Evolutionary conservation across 2,797 vertebrate genomes (phyloP).

Genomic region (Nyctibius grandis): DNA sequence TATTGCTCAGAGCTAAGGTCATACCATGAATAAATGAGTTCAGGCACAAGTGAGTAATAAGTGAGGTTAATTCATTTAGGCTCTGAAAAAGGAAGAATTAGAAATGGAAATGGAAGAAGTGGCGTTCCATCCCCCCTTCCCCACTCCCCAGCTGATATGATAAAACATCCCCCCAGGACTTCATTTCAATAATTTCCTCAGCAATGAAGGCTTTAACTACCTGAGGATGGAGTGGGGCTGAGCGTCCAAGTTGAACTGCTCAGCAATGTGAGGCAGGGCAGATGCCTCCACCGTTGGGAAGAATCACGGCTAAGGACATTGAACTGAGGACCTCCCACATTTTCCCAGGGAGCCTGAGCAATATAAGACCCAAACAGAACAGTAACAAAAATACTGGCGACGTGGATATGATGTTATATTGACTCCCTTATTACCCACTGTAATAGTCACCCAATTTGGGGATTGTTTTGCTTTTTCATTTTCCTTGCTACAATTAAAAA

Average conservation of each 20-base stretch:
- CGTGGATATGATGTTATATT: fast-evolving
- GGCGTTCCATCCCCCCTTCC: too few species aligned
- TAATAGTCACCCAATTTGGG: not conserved
- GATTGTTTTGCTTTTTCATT: not conserved
- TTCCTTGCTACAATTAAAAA: not conserved
- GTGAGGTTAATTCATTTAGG: not conserved
- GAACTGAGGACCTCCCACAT: fast-evolving
- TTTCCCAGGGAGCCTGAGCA: not conserved
- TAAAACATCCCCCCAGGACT: not conserved
- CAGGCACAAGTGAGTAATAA: not conserved
- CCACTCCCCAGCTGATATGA: not conserved
- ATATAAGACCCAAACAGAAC: fast-evolving
- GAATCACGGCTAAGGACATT: fast-evolving
- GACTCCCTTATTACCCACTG: not conserved
- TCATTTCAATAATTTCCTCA: not conserved
- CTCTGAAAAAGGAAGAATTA: not conserved
- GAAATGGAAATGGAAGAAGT: not conserved
- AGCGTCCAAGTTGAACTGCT: not conserved
- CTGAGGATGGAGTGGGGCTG: not conserved
- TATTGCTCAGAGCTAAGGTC: not conserved
- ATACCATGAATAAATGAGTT: not conserved
- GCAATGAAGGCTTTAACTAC: not conserved
- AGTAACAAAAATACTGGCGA: fast-evolving
- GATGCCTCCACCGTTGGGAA: fast-evolving
- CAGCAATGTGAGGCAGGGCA: not conserved